These are phyloP conservation scores for Halotydeus destructor DNA, from an alignment of 1,140 invertebrate species.

Conservation along the genomic window DNA sequence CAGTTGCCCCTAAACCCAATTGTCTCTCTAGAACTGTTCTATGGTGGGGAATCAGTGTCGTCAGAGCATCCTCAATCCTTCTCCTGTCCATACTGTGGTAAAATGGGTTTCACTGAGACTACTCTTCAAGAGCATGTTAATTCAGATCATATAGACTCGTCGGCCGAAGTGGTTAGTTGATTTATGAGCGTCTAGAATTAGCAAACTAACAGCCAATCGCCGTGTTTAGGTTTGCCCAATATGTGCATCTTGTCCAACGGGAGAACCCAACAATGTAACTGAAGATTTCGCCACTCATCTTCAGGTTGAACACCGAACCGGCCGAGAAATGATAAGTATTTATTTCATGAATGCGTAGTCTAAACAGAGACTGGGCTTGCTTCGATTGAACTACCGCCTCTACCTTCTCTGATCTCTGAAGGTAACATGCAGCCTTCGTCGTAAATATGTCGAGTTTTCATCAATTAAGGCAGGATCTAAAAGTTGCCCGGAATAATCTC, in stretches of 20 bases:
- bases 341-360: too few relatives aligned
- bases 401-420: not conserved
- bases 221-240: slow-evolving; percentile 62
- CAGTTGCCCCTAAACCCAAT: too few relatives aligned
- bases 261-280: slow-evolving; percentile 88
- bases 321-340: slow-evolving; percentile 23
- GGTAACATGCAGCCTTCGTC: too few relatives aligned
- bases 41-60: slow-evolving; percentile 67
- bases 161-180: slow-evolving; percentile 54
- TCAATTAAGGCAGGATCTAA: too few relatives aligned
- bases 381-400: not conserved
- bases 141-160: slow-evolving; percentile 59
- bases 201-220: slow-evolving; percentile 1
- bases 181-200: slow-evolving; percentile 4
- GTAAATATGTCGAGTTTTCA: too few relatives aligned
- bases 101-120: slow-evolving; percentile 82
- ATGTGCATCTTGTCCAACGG: slow-evolving; percentile 79
- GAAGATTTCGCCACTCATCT: slow-evolving; percentile 94
- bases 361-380: not conserved
- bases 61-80: slow-evolving; percentile 81
- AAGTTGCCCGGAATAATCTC: too few relatives aligned
- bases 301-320: slow-evolving; percentile 68
- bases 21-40: slow-evolving; percentile 90
- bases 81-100: slow-evolving; percentile 87
- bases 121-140: slow-evolving; percentile 79